Conservation (phyloP, 2,797 vertebrate genomes). For the Cirrhinus molitorella region DNA sequence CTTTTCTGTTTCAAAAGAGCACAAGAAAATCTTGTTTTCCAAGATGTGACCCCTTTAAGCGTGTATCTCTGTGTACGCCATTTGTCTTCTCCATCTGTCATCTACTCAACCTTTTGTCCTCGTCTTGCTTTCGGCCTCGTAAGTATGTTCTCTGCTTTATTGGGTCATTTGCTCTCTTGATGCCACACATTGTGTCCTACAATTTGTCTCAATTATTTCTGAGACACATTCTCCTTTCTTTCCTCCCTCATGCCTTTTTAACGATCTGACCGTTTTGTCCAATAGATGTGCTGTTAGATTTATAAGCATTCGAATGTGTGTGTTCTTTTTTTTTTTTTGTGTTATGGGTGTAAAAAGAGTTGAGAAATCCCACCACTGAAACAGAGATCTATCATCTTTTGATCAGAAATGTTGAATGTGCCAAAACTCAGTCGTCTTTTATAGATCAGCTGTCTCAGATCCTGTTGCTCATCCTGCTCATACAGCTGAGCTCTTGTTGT, state of each 20-base stretch:
- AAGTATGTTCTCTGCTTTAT: not conserved
- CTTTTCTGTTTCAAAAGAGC: not conserved
- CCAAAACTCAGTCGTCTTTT: constrained; percentile 49
- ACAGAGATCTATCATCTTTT: not conserved
- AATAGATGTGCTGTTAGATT: not conserved
- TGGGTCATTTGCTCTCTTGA: not conserved
- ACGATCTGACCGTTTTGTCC: not conserved
- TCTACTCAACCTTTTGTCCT: constrained; percentile 8
- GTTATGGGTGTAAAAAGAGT: not conserved
- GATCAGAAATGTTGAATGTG: constrained; percentile 10
- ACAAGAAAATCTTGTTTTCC: not conserved
- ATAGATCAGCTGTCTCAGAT: constrained; percentile 36
- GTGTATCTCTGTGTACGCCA: constrained; percentile 4
- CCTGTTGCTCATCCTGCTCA: constrained; percentile 7
- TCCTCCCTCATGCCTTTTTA: not conserved
- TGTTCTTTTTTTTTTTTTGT: not conserved
- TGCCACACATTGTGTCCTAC: not conserved
- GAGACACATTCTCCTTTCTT: constrained; percentile 5
- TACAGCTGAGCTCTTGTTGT: constrained; percentile 17
- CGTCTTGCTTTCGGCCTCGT: not conserved
- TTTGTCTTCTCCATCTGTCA: constrained; percentile 34
- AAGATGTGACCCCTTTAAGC: constrained; percentile 5
- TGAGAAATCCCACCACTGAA: not conserved
- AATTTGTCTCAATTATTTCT: constrained; percentile 12
- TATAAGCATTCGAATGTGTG: not conserved